Evolutionary conservation across 2,113 vertebrate species (phyloP).

Genomic region (Brienomyrus brachyistius): DNA sequence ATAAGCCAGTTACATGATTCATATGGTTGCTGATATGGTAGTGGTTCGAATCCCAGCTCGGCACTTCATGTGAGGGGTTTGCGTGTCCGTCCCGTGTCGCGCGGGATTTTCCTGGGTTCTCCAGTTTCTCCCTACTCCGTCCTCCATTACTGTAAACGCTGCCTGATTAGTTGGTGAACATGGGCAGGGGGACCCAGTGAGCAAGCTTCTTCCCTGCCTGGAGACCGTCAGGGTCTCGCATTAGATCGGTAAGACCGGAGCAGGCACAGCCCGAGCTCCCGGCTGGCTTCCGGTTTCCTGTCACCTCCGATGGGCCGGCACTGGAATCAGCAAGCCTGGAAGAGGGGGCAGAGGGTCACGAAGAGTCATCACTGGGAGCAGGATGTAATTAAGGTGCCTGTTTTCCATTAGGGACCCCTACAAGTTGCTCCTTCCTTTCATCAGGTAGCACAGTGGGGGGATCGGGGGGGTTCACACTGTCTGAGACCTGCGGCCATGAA

Average conservation of each 20-base stretch:
- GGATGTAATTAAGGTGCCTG: constrained; percentile 18
- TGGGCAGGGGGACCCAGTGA: neutral
- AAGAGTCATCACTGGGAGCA: constrained; percentile 1
- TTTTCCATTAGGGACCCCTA: neutral
- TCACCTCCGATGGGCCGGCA: neutral
- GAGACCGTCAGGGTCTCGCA: neutral
- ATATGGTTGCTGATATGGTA: neutral
- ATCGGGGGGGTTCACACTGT: neutral
- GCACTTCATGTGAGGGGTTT: neutral
- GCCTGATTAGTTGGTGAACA: neutral
- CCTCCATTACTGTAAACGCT: neutral
- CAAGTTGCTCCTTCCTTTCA: neutral
- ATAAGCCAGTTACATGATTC: neutral
- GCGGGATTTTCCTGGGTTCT: neutral
- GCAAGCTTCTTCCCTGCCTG: neutral
- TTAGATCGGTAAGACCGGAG: neutral
- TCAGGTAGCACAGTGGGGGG: neutral
- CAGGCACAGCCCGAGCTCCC: neutral
- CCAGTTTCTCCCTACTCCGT: neutral
- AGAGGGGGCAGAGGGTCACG: too few relatives aligned
- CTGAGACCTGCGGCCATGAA: neutral
- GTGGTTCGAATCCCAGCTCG: neutral
- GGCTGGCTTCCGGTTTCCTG: neutral
- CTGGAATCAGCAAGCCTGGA: neutral
- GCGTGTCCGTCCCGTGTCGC: neutral